Evolutionary conservation across 2,888 invertebrate species (phyloP), one percentile per base, ranked within the genome.

Genomic region (Chymomyza amoena): DNA sequence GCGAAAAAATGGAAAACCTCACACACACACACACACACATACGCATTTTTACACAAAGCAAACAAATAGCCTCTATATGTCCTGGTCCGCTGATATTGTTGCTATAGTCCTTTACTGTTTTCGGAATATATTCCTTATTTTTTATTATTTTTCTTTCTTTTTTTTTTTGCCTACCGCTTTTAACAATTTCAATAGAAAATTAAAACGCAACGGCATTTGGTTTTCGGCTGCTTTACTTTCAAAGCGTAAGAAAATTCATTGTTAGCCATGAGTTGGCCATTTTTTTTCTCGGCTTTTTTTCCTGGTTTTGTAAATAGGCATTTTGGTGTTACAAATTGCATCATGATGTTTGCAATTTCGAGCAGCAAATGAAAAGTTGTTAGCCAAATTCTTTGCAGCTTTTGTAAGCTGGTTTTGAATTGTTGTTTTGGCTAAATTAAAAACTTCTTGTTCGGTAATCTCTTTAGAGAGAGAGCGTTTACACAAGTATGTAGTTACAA

Each of bases 171-270:
- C 54, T 18, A 36, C 72, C 78, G 64, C 83, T 83, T 82, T 83
- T 81, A 85, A 85, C 83, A 83, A 85, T 82, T 83, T 85, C 83
- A 83, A 85, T 85, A 82, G 83, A 85, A 76, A 82, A 83, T 84
- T 84, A 83, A 84, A 83, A 80, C 80, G 80, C 82, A 77, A 76
- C 71, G 78, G 71, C 75, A 76, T 78, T 78, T 70, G 78, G 70
- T 71, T 71, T 73, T 73, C 61, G 54, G 45, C 18, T 50, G 59
- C 59, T 56, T 56, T 20, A 59, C 36, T 63, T 28, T 51, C 16
- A 10, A 25, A n/a, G 16, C 50, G 36, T 59, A 83, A 84, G 85
- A 82, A 80, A 84, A 82, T 82, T 82, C 75, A 78, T 79, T 84
- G 75, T 80, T 76, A 65, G 52, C 25, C 69, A 72, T 80, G 78